Conservation (phyloP, 2,888 invertebrate species). For the Lycophotia porphyrea region DNA sequence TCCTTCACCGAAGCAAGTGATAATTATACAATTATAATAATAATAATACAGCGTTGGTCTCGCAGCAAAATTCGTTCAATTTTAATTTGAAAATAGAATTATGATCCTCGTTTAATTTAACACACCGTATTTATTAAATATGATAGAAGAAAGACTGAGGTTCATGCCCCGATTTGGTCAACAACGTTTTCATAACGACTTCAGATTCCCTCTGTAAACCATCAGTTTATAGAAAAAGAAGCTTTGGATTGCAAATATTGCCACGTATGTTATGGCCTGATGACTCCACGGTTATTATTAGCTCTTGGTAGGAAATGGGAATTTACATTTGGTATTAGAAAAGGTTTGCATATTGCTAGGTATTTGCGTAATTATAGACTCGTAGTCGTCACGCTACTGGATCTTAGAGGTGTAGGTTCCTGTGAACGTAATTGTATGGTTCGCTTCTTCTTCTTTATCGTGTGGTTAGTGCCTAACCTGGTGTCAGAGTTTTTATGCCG, state of each 20-base stretch:
- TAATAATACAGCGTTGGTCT: not conserved
- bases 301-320: slow-evolving; percentile 31
- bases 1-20: too few relatives aligned
- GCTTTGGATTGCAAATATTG: not conserved
- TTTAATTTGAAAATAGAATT: not conserved
- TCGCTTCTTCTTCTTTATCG: too few relatives aligned
- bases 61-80: not conserved
- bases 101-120: not conserved
- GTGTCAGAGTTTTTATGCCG: too few relatives aligned
- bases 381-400: slow-evolving; percentile 47
- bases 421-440: slow-evolving; percentile 15
- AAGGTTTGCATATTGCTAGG: slow-evolving; percentile 49
- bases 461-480: too few relatives aligned
- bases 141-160: not conserved
- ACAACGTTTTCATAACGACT: not conserved
- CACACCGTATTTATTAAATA: not conserved
- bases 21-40: too few relatives aligned
- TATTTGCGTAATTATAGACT: slow-evolving; percentile 50
- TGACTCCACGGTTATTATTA: slow-evolving; percentile 25
- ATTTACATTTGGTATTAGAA: slow-evolving; percentile 45
- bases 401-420: slow-evolving; percentile 14
- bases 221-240: not conserved
- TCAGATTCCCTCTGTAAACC: not conserved
- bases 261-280: slow-evolving; percentile 9
- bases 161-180: not conserved